Base-by-base conservation (phyloP, 2,888 invertebrate genomes). In the Lasioglossum malachurum region DNA sequence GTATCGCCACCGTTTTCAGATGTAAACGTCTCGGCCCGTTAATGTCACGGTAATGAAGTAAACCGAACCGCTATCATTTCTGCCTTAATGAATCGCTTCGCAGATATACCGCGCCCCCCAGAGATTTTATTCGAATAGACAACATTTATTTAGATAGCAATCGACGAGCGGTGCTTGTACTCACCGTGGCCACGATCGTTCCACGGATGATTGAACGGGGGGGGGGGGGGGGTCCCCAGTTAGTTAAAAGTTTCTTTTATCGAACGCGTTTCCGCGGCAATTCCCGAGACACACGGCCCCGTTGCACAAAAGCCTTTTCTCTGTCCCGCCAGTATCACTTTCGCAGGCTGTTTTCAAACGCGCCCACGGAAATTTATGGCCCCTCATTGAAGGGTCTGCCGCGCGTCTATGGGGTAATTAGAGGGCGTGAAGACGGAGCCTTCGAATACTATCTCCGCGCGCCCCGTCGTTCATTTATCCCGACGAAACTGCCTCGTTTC, bases 331-430 rank as follows among this genome's bases (percentile, higher is more conserved):
- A 81, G 86, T 89, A 90, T 92, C 93, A 91, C 92, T 92, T 92
- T 91, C 92, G 87, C 82, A 84, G 90, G 78, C 83, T 89, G 90
- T 90, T 91, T 90, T 90, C 92, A 93, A 94, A 94, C 91, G 93
- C 92, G 87, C 87, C 85, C 86, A 81, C 0, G 64, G 83, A 92
- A 92, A 94, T 94, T 94, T 94, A 94, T 90, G 93, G 87, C 87
- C 83, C 79, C 91, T 91, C 92, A 93, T 92, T 90, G 92, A 92
- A 92, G 91, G 92, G 91, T 86, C 86, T 72, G 88, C 88, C 86
- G 88, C 88, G 88, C 88, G 93, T 92, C 94, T 94, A 92, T 92
- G 92, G 93, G 94, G 95, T 94, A 95, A 95, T 95, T 95, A 95
- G 95, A 94, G 95, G 95, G 95, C 93, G 94, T 92, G 92, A 92